Base-by-base conservation (phyloP, 1,140 invertebrate species). In the Glossosoma conforme region DNA sequence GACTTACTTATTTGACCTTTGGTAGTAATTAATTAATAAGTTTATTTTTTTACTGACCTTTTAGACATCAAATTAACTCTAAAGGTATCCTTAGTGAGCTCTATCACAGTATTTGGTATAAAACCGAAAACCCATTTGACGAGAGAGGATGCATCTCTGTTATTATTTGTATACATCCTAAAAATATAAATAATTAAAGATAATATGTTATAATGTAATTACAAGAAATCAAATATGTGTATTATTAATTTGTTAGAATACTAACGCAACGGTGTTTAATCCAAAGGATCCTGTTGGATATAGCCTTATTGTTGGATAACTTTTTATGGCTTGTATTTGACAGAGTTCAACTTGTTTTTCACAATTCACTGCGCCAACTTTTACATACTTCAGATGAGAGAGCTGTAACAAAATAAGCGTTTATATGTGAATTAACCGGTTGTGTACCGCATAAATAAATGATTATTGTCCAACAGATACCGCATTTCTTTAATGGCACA, bases 301-400 rank as follows among this genome's bases (percentile, higher is more conserved):
- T 2, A 89, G 58, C 43, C 84, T 70, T 49, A 89, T 82, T 10
- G 77, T 81, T 0, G 87, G 87, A 68, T 87, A 90, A 25, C 78
- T 79, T n/a, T 67, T 63, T 13, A 89, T 68, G 43, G 72, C 69
- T 65, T 86, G 76, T 2, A 67, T 50, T 18, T 58, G 45, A 64
- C 87, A 90, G 1, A 89, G 57, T 20, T 66, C 59, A 5, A 57
- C 28, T 61, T 87, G 67, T 18, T 64, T 64, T 44, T 80, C 74
- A 68, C 87, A 90, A 66, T 90, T 79, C 2, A 89, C 78, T 59
- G 79, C 75, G 2, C 76, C 87, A n/a, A 89, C 70, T 57, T 78
- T 72, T 3, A 88, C 67, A 52, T 73, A 70, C 13, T 72, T 64
- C 20, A 77, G 65, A 35, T 53, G 28, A n/a, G 62, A 54, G 28